Evolutionary conservation across 2,797 vertebrate genomes (phyloP), one percentile per base, ranked within the genome.

Genomic region (Nannoperca australis): DNA sequence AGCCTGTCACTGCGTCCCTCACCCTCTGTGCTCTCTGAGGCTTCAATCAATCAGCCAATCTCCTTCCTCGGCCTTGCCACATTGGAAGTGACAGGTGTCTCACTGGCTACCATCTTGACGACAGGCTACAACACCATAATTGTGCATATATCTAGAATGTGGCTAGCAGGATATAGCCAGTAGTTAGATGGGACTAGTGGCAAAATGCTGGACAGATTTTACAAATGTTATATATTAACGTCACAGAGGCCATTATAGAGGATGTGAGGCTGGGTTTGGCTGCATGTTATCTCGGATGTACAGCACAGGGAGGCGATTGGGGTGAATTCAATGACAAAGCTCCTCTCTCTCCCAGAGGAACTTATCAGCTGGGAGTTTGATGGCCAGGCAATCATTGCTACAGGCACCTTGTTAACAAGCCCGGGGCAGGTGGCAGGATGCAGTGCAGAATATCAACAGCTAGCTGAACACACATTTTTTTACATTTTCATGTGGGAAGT

Each of bases 41-140:
- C 93, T 90, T 91, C 91, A 88, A 94, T 95, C 94, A 95, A 92
- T 94, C 94, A 91, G 82, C 83, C 90, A 76, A 85, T 93, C 90
- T 90, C 82, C 70, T 74, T 74, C 56, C 82, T 77, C 58, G 56
- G 86, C 80, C 86, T 86, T 69, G 88, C 83, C 82, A 70, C 93
- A 90, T 87, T 74, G 82, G 78, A 89, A 92, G 83, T 94, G 94
- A 94, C 93, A 91, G 92, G 92, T 86, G 92, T 92, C 92, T 92
- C 49, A 71, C 88, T 60, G 61, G 92, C 87, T 70, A 78, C 85
- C 84, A 69, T 89, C 68, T 86, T 81, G 81, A 92, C 79, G 42
- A 80, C 87, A 68, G 85, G 88, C 81, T 78, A 45, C 86, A 72
- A 50, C 76, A 10, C 58, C 55, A 55, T 84, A 83, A 91, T 76